phyloP scores from a whole-genome alignment of 2,888 invertebrate species.

The Oscheius sp. region DNA sequence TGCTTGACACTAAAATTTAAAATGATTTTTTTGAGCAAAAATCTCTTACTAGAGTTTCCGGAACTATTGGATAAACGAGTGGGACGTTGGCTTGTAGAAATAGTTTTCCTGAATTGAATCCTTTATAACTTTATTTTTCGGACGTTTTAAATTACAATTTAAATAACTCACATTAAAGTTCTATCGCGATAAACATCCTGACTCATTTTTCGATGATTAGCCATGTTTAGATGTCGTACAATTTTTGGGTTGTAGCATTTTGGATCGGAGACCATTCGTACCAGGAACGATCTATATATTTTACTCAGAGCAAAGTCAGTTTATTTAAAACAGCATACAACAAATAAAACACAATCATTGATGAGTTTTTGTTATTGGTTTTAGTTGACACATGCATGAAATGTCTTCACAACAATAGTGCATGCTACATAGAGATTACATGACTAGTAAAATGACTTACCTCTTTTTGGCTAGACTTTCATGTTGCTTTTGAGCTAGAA shows the following conservation, averaged over 20 bases:
- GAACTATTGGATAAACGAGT: slow-evolving; percentile 30
- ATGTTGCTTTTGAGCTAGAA: slow-evolving; percentile 72
- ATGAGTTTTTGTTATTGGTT: too few relatives aligned
- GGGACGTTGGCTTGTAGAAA: slow-evolving; percentile 40
- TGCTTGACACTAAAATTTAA: slow-evolving; percentile 22
- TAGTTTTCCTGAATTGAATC: slow-evolving; percentile 44
- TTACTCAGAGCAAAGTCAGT: neutral
- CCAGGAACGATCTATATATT: slow-evolving; percentile 81
- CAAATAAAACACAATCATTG: neutral
- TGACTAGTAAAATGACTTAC: slow-evolving; percentile 12
- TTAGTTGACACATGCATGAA: neutral
- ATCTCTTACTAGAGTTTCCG: slow-evolving; percentile 16
- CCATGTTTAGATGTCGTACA: slow-evolving; percentile 71
- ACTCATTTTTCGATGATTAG: slow-evolving; percentile 70
- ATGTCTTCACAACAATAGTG: neutral
- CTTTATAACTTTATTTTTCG: neutral
- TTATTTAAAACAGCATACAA: neutral
- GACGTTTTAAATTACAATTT: neutral
- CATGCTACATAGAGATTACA: neutral
- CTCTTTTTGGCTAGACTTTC: slow-evolving; percentile 88
- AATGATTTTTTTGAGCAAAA: neutral
- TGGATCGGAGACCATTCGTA: slow-evolving; percentile 89
- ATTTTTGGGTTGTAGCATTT: slow-evolving; percentile 93
- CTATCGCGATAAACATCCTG: slow-evolving; percentile 70
- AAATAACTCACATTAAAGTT: slow-evolving; percentile 55